phyloP scores from a whole-genome alignment of 2,113 vertebrate genomes.

The Hymenochirus boettgeri region DNA sequence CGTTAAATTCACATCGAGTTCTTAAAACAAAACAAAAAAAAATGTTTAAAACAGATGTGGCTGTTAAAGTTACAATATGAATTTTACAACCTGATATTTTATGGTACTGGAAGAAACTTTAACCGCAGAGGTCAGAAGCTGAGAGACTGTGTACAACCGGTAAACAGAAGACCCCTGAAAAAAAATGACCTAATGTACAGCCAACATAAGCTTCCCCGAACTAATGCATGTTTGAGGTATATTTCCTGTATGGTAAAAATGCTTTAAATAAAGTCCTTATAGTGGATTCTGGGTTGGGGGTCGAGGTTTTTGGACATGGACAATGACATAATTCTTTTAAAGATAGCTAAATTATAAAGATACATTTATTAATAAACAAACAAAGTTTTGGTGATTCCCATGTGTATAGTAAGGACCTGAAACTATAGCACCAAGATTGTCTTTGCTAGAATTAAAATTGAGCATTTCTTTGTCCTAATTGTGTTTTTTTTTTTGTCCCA shows the following conservation, averaged over 20 bases:
- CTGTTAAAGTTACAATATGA: conserved; percentile 75
- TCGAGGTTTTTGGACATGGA: no score
- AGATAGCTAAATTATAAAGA: no score
- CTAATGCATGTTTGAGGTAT: neutral
- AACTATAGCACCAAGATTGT: no score
- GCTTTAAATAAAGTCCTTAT: neutral
- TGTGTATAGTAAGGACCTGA: no score
- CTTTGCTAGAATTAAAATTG: no score
- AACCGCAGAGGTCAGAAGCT: conserved; percentile 58
- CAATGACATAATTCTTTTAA: no score
- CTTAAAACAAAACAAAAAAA: conserved; percentile 74
- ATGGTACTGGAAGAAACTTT: conserved; percentile 65
- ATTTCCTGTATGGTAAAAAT: neutral
- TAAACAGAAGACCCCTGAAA: neutral
- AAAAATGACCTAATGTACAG: conserved; percentile 2
- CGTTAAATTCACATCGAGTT: conserved; percentile 75
- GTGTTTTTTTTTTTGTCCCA: no score
- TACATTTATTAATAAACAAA: no score
- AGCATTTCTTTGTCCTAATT: no score
- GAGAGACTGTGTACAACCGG: conserved; percentile 35
- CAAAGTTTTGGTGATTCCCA: no score
- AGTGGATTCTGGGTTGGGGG: neutral
- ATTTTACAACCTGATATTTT: conserved; percentile 73
- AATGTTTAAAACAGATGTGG: conserved; percentile 81
- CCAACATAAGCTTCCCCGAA: neutral